A percentile compares a stretch with the other conserved stretches of the same genome.
phyloP scores from a whole-genome alignment of 2,888 invertebrate species.

The Drosophila cognata region DNA sequence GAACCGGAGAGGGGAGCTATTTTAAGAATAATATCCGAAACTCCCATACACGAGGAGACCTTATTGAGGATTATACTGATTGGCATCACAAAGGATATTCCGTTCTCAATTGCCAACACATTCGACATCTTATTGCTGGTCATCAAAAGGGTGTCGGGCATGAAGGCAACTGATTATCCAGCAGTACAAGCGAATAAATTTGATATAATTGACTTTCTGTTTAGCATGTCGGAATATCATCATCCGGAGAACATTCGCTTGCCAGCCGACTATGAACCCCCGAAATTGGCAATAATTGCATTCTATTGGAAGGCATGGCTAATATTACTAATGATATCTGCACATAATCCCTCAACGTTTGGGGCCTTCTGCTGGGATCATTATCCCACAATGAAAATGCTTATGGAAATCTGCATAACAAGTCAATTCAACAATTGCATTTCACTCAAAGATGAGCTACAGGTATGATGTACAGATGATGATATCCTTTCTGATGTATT shows the following conservation, averaged over 20 bases:
- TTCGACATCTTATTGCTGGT: constrained; percentile 94
- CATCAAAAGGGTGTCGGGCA: constrained; percentile 92
- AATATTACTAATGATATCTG: constrained; percentile 93
- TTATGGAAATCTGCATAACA: constrained; percentile 99
- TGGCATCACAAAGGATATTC: constrained; percentile 90
- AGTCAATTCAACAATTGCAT: constrained; percentile 88
- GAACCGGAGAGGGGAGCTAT: constrained; percentile 93
- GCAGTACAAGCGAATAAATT: constrained; percentile 91
- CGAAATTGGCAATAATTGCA: constrained; percentile 95
- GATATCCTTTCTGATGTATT: background rate
- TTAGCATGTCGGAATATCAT: constrained; percentile 95
- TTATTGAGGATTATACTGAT: constrained; percentile 92
- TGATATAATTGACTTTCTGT: constrained; percentile 94
- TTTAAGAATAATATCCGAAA: constrained; percentile 93
- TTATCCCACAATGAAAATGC: constrained; percentile 94
- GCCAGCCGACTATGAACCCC: constrained; percentile 92
- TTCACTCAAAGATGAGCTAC: constrained; percentile 88
- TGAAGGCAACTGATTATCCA: constrained; percentile 90
- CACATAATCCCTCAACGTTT: constrained; percentile 95
- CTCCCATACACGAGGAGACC: constrained; percentile 94
- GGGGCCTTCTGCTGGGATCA: constrained; percentile 94
- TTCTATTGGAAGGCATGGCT: constrained; percentile 98
- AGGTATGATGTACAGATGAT: constrained; percentile 82
- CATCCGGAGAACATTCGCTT: constrained; percentile 96
- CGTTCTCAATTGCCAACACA: constrained; percentile 92